phyloP scores from a whole-genome alignment of 2,888 invertebrate genomes.

The Scelioninae gen. 1 region DNA sequence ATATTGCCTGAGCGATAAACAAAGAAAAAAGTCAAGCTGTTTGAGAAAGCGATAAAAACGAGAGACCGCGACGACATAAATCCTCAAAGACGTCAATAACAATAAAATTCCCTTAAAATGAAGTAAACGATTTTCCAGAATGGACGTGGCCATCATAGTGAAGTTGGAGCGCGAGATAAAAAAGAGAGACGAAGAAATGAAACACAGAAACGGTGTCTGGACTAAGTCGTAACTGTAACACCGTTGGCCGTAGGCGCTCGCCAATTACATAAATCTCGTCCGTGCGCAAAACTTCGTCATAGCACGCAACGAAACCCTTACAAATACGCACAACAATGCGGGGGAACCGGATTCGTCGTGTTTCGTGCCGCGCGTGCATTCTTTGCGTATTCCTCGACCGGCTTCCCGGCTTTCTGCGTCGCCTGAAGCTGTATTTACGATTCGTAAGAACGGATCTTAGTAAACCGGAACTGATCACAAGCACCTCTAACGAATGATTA shows the following conservation, averaged over 20 bases:
- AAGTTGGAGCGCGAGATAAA: not conserved
- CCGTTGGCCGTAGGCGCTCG: conserved; percentile 55
- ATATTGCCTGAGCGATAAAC: conserved; percentile 4
- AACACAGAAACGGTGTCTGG: conserved; percentile 46
- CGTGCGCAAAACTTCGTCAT: conserved; percentile 56
- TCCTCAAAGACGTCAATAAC: conserved; percentile 52
- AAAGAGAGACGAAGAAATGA: not conserved
- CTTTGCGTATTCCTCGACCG: conserved; percentile 54
- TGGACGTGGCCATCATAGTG: not conserved
- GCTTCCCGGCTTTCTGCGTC: conserved; percentile 62
- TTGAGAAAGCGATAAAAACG: conserved; percentile 30
- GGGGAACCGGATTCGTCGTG: conserved; percentile 59
- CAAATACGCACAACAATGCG: conserved; percentile 57
- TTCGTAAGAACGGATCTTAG: conserved; percentile 32
- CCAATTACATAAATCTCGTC: conserved; percentile 66
- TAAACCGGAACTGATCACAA: conserved; percentile 50
- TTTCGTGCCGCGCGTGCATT: conserved; percentile 53
- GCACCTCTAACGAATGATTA: conserved; percentile 26
- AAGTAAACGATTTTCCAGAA: conserved; percentile 23
- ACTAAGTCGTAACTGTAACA: conserved; percentile 64
- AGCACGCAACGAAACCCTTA: conserved; percentile 52
- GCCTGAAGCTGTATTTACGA: conserved; percentile 52
- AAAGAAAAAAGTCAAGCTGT: conserved; percentile 17
- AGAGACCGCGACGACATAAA: conserved; percentile 25
- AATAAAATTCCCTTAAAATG: conserved; percentile 42